Conservation (phyloP, 2,113 vertebrate species). For the Arothron firmamentum region DNA sequence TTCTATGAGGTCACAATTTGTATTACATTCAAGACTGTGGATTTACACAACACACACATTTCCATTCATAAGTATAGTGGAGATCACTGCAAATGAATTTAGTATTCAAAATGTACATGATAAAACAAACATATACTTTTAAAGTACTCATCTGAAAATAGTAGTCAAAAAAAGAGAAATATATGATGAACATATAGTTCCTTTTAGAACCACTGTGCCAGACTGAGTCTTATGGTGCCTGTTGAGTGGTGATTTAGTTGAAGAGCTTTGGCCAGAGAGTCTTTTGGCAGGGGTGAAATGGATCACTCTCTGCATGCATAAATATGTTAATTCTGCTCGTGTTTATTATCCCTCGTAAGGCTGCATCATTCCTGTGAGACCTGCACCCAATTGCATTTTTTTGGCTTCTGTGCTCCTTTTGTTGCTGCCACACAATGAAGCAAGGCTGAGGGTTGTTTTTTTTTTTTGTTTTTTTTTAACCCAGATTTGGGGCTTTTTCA, state of each 20-base stretch:
- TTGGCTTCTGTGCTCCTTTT: conserved; percentile 47
- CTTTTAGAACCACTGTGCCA: background rate
- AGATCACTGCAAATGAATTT: too few relatives aligned
- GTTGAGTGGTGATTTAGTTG: conserved; percentile 52
- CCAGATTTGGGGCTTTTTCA: conserved; percentile 17
- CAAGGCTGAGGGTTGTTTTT: conserved; percentile 14
- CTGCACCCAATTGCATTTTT: conserved; percentile 45
- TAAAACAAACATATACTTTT: too few relatives aligned
- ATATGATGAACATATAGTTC: too few relatives aligned
- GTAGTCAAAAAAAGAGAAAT: too few relatives aligned
- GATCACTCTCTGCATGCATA: conserved; percentile 60
- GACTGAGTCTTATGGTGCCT: conserved; percentile 40
- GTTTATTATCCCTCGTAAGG: conserved; percentile 60
- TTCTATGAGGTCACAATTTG: too few relatives aligned
- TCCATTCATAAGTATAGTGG: too few relatives aligned
- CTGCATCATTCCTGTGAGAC: conserved; percentile 45
- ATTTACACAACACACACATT: too few relatives aligned
- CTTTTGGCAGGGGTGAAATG: conserved; percentile 44
- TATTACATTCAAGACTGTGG: too few relatives aligned
- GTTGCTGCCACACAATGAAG: conserved; percentile 48
- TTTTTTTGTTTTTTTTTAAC: conserved; percentile 4
- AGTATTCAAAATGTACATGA: too few relatives aligned
- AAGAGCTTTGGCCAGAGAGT: conserved; percentile 47
- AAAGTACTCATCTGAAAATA: too few relatives aligned
- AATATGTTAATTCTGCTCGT: conserved; percentile 65